Evolutionary conservation across 2,797 vertebrate genomes (phyloP), one percentile per base, ranked within the genome.

Genomic region (Lepus oiostolus): DNA sequence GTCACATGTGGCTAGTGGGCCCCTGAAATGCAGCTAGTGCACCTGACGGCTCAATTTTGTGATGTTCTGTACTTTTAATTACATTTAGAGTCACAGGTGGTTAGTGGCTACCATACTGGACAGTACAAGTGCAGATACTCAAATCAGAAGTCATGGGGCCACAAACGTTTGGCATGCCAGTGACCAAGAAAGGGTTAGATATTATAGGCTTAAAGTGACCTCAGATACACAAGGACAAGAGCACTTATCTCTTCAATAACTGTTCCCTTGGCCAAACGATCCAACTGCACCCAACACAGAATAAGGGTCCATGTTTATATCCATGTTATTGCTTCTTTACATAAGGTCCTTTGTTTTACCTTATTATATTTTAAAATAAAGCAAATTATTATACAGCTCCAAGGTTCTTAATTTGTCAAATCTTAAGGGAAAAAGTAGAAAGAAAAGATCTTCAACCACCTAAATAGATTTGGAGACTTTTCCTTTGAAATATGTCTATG

Each of bases 361-460:
- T 80, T 35, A 71, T 89, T 91, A 35, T n/a, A 80, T 75, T 92
- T 95, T 74, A 63, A 22, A 92, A 13, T 65, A 52, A 93, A 95
- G 70, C 1, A 42, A n/a, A 82, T 60, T 71, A 76, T 63, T 52
- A 30, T 79, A 75, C 10, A 35, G 47, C 58, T 75, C 38, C 22
- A 87, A 22, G 32, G 2, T 74, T 92, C 62, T 87, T 91, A 82
- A 77, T 90, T 76, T 90, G 17, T 88, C 82, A 96, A 80, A 65
- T 60, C 85, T 60, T 80, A 90, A 85, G 54, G 19, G 54, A 47
- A 22, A 91, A 94, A 90, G 35, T 4, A 60, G 14, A 79, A 77
- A 52, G 28, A 88, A 91, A 95, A 81, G 65, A 54, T 70, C 50
- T 87, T 72, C 47, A 68, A 91, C 16, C 17, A 71, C 21, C 72